Evolutionary conservation across 2,888 invertebrate genomes (phyloP).

Genomic region (Pristionchus entomophagus): DNA sequence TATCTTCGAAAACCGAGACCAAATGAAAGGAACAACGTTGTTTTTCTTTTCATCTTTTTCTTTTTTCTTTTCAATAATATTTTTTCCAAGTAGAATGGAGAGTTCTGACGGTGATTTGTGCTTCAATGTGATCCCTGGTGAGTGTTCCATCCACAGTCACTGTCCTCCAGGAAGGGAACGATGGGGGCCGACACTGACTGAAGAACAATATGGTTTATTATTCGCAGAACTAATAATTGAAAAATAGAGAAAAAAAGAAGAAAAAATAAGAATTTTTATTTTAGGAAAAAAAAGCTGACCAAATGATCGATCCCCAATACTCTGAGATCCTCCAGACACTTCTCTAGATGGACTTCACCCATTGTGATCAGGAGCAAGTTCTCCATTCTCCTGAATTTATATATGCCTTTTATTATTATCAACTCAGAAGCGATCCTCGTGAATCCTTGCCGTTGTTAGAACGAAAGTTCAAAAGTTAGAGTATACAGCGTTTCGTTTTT

Average conservation of each 20-base stretch:
- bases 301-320: slow-evolving; percentile 76
- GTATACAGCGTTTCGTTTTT: too few relatives aligned
- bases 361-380: slow-evolving; percentile 94
- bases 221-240: too few relatives aligned
- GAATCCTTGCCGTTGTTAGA: too few relatives aligned
- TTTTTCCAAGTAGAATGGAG: too few relatives aligned
- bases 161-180: slow-evolving; percentile 95
- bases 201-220: background rate
- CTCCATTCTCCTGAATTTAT: slow-evolving; percentile 91
- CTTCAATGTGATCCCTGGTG: slow-evolving; percentile 62
- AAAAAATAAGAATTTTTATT: too few relatives aligned
- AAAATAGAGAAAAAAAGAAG: too few relatives aligned
- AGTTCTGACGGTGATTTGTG: slow-evolving; percentile 63
- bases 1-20: too few relatives aligned
- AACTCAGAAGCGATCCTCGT: too few relatives aligned
- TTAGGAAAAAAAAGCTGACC: background rate
- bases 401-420: slow-evolving; percentile 1
- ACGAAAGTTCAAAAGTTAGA: too few relatives aligned
- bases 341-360: slow-evolving; percentile 95
- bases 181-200: slow-evolving; percentile 89
- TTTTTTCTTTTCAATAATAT: too few relatives aligned
- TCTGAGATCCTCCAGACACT: slow-evolving; percentile 92
- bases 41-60: too few relatives aligned
- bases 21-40: too few relatives aligned
- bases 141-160: slow-evolving; percentile 80